phyloP scores from a whole-genome alignment of 2,797 vertebrate species.

The Spea hammondii region DNA sequence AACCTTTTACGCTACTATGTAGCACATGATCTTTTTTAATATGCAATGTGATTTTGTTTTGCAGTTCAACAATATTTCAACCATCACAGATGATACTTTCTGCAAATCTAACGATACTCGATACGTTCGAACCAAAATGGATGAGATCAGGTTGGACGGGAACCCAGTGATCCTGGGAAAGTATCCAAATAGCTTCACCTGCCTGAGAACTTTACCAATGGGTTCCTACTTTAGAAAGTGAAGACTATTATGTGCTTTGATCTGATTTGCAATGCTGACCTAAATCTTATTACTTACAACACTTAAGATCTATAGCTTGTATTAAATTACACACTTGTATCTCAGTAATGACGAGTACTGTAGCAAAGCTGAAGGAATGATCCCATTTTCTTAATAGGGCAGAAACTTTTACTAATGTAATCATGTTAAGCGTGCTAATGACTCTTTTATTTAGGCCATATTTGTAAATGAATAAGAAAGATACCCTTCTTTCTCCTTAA shows the following conservation, averaged over 20 bases:
- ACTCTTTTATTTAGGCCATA: too few species aligned
- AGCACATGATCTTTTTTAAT: too few species aligned
- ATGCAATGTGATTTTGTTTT: slow-evolving; percentile 23
- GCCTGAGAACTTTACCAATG: slow-evolving; percentile 84
- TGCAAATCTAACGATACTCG: slow-evolving; percentile 88
- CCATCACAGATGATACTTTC: slow-evolving; percentile 86
- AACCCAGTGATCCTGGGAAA: slow-evolving; percentile 89
- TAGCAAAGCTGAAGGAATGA: background rate
- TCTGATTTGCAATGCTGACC: background rate
- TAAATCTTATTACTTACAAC: background rate
- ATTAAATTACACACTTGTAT: background rate
- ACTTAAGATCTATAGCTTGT: background rate
- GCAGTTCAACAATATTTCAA: slow-evolving; percentile 94
- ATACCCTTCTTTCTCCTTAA: too few species aligned
- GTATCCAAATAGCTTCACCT: slow-evolving; percentile 89
- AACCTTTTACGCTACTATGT: too few species aligned
- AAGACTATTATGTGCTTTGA: background rate
- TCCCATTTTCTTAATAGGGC: too few species aligned
- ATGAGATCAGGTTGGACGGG: slow-evolving; percentile 88
- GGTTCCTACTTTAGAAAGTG: slow-evolving; percentile 83
- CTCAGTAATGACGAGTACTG: background rate
- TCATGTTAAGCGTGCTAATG: too few species aligned
- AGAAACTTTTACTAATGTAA: too few species aligned
- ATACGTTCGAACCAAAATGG: slow-evolving; percentile 83
- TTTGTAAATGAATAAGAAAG: too few species aligned